phyloP scores from a whole-genome alignment of 2,888 invertebrate genomes.

The Limenitis camilla region DNA sequence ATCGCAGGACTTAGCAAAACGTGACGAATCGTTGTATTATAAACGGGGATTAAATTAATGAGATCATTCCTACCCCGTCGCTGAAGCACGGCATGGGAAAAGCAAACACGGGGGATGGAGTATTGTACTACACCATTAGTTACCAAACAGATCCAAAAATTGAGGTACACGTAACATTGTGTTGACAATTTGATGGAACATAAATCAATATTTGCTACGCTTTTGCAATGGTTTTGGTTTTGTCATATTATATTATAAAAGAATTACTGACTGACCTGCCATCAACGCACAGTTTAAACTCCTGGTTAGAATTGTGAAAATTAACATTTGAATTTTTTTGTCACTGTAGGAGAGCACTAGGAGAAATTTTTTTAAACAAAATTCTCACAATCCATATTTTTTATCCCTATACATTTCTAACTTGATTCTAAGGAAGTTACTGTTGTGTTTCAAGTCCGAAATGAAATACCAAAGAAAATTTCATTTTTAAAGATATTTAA shows the following conservation, averaged over 20 bases:
- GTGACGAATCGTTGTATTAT: conserved; percentile 61
- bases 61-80: conserved; percentile 51
- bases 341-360: no score
- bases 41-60: conserved; percentile 62
- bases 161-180: conserved; percentile 10
- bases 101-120: conserved; percentile 54
- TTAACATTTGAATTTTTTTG: no score
- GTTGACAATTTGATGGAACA: conserved; percentile 19
- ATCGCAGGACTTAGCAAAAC: conserved; percentile 40
- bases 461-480: no score
- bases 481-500: no score
- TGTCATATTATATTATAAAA: background rate
- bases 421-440: no score
- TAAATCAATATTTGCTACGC: conserved; percentile 14
- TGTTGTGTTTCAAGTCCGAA: no score
- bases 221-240: background rate
- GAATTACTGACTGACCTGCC: no score
- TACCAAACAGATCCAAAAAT: conserved; percentile 16
- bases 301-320: no score
- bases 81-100: conserved; percentile 57
- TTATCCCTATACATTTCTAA: no score
- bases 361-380: no score
- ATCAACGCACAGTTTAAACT: no score
- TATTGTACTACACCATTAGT: conserved; percentile 19
- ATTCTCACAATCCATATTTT: no score